Base-by-base conservation (phyloP, 2,888 invertebrate genomes). In the Athripsodes cinereus region DNA sequence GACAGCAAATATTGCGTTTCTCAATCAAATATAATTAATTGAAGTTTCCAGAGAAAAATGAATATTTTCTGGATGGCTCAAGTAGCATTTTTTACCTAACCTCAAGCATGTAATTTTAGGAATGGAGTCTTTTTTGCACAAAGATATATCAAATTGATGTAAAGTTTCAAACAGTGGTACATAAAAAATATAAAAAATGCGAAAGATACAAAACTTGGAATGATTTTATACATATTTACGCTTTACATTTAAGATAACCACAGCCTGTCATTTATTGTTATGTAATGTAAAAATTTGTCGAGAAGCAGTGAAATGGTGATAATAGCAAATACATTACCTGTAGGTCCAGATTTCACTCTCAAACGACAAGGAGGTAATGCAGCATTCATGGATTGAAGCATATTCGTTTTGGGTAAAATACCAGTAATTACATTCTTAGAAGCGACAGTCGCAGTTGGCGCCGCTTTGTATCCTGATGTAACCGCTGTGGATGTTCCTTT, bases 401-500 rank as follows among this genome's bases (percentile, higher is more conserved):
- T 79, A 40, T 76, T 72, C 66, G 78, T 76, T 66, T 76, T 72
- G 58, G 81, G 78, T 56, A 73, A 67, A 58, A 77, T 72, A 60
- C 73, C 70, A 20, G 71, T 69, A 62, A 77, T 72, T 65, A 76
- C 65, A 62, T 79, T 73, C 64, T 84, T 81, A 61, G 82, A 73
- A 61, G 76, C 73, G 55, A 81, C 73, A 51, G 74, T 71, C 53
- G 77, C 78, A 40, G 77, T 72, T 26, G 79, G 76, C 13, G 78
- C 71, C 20, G 87, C 82, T 68, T 84, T 84, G 19, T 85, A 67
- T 58, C 85, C 84, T 67, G 83, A 84, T 61, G 87, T 81, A 26
- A 91, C 84, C 54, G 83, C 85, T 68, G 83, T 84, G 60, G 82
- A 81, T 34, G 84, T 79, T 50, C 85, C 83, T 68, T 86, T 85